Evolutionary conservation across 2,113 vertebrate species (phyloP).

Genomic region (Macroglossus sobrinus): DNA sequence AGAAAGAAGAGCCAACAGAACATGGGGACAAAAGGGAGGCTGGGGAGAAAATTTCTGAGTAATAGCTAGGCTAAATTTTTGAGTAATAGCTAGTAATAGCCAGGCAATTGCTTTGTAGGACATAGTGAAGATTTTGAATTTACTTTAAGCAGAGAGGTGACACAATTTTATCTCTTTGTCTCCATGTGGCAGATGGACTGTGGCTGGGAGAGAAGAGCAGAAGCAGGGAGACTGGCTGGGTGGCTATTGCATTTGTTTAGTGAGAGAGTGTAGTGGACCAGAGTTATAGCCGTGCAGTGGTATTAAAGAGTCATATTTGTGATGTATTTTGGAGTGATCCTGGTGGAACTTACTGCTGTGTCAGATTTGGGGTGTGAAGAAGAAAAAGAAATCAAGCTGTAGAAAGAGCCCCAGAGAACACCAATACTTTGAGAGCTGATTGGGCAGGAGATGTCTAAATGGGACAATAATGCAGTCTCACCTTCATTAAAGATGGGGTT

Average conservation of each 20-base stretch:
- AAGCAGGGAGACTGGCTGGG: background rate
- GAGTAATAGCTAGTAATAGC: background rate
- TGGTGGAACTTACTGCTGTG: background rate
- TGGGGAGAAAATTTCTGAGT: background rate
- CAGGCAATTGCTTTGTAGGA: background rate
- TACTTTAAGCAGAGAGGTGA: background rate
- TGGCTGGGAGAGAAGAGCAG: background rate
- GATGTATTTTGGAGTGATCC: background rate
- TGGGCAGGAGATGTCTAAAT: background rate
- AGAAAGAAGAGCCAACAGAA: background rate
- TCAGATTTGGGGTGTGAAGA: background rate
- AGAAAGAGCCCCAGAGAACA: background rate
- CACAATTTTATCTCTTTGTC: background rate
- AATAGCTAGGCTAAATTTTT: no score
- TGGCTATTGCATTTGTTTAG: background rate
- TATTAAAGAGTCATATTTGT: background rate
- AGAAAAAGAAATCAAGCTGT: background rate
- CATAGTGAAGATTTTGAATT: background rate
- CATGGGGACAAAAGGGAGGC: background rate
- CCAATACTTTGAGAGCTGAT: background rate
- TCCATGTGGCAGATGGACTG: background rate
- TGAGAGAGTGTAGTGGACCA: background rate
- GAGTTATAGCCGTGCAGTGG: background rate
- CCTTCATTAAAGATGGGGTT: background rate
- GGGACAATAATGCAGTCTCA: background rate